These are phyloP conservation scores for Colletes collaris DNA, from an alignment of 2,888 invertebrate species.

Conservation along the genomic window DNA sequence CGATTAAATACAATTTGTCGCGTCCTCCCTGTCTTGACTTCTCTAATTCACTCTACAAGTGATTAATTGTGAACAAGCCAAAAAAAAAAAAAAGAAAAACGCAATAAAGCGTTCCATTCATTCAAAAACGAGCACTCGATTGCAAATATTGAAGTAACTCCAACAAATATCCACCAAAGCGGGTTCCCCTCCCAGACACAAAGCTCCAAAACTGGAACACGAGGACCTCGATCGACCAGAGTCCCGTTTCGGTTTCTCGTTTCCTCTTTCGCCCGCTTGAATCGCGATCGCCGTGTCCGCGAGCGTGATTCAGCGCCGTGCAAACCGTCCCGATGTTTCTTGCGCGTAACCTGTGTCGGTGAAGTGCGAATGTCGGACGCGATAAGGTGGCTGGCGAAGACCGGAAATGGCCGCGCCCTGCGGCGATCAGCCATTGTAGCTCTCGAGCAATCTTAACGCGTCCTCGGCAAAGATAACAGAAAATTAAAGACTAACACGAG, in stretches of 20 bases:
- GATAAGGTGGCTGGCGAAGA: slow-evolving; percentile 68
- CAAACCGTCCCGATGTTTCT: slow-evolving; percentile 18
- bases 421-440: slow-evolving; percentile 54
- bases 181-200: neutral
- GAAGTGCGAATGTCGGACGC: slow-evolving; percentile 56
- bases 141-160: neutral
- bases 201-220: slow-evolving; percentile 14
- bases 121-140: neutral
- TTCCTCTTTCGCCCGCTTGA: neutral
- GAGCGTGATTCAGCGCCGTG: slow-evolving; percentile 34
- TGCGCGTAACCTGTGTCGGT: slow-evolving; percentile 22
- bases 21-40: too few relatives aligned
- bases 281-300: neutral
- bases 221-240: neutral
- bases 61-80: neutral
- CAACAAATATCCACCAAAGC: neutral
- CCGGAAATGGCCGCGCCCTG: slow-evolving; percentile 65
- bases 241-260: slow-evolving; percentile 17
- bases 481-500: slow-evolving; percentile 46
- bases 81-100: too few relatives aligned
- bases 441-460: slow-evolving; percentile 56
- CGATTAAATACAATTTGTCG: too few relatives aligned
- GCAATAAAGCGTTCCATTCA: neutral
- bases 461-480: slow-evolving; percentile 67
- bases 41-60: too few relatives aligned